Percentiles rank a stretch among this genome's conserved stretches.
Evolutionary conservation across 1,140 invertebrate species (phyloP).

Genomic region (Popillia japonica): DNA sequence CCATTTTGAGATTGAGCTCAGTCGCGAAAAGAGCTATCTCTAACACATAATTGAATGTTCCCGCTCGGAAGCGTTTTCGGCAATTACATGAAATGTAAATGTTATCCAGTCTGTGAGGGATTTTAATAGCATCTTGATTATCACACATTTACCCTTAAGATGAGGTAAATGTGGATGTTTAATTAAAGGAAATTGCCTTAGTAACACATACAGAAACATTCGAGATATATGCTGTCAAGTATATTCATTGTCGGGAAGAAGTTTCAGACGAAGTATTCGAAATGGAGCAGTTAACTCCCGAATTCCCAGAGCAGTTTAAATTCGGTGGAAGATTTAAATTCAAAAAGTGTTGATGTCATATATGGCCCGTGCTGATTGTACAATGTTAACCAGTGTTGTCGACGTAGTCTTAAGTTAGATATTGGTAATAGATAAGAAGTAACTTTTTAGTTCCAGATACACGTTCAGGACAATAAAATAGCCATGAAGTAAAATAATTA

Average conservation of each 20-base stretch:
- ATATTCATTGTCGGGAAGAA: background rate
- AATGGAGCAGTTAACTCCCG: too few species aligned
- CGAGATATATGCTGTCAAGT: background rate
- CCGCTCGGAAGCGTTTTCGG: background rate
- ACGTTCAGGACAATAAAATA: too few species aligned
- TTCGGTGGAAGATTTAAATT: too few species aligned
- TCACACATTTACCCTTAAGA: slow-evolving; percentile 14
- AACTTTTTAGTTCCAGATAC: too few species aligned
- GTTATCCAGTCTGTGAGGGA: background rate
- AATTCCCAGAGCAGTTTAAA: too few species aligned
- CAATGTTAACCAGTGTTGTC: too few species aligned
- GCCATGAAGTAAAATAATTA: too few species aligned
- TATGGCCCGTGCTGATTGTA: too few species aligned
- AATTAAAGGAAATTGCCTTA: slow-evolving; percentile 15
- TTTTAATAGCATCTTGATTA: slow-evolving; percentile 15
- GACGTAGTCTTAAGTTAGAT: too few species aligned
- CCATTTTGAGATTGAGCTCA: background rate
- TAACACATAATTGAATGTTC: slow-evolving; percentile 11
- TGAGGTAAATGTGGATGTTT: background rate
- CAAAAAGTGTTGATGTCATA: too few species aligned
- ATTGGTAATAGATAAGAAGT: too few species aligned
- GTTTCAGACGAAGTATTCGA: background rate
- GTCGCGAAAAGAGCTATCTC: background rate
- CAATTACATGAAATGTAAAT: slow-evolving; percentile 4
- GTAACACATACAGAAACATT: background rate